Base-by-base conservation (phyloP, 2,888 invertebrate species). In the Lysandra coridon region DNA sequence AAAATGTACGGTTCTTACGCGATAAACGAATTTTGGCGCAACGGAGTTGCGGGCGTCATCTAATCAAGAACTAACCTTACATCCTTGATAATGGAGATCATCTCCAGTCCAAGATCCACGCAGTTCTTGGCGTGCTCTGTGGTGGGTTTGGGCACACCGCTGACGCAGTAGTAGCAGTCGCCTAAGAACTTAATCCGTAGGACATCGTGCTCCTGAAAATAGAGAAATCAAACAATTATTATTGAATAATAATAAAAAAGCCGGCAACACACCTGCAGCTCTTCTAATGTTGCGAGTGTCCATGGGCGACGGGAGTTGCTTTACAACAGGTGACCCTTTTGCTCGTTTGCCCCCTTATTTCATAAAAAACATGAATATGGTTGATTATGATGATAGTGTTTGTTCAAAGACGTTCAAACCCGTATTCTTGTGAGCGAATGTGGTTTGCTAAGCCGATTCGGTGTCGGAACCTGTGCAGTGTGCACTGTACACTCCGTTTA, bases 141-240 rank as follows among this genome's bases (percentile, higher is more conserved):
- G 81, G 96, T 97, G 0, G 97, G 96, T 77, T 96, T 95, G 0
- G 98, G 98, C 78, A 98, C 95, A 0, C 99, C 98, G 64, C 98
- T 97, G 2, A 98, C 98, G 86, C 98, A 98, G 88, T 98, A 98
- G 88, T 99, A 99, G 87, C 98, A 99, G 86, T 99, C 99, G 0
- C 99, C 99, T 81, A 99, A 95, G 86, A 99, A 98, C 88, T 99
- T 99, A 79, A 99, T 98, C 79, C 99, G 94, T 79, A 98, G 93
- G 0, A 98, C 97, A 83, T 97, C 96, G 82, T 97, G 95, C 84
- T 96, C 96, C 96, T 96, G 87, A 81, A 93, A 91, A 23, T 69
- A 6, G 1, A 7, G 17, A 37, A 78, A 62, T 37, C 23, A 57
- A 40, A 37, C 40, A 40, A 40, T 40, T 5, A 6, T 40, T 40